Evolutionary conservation across 2,888 invertebrate genomes (phyloP).

Genomic region (Rhodophaea formosa): DNA sequence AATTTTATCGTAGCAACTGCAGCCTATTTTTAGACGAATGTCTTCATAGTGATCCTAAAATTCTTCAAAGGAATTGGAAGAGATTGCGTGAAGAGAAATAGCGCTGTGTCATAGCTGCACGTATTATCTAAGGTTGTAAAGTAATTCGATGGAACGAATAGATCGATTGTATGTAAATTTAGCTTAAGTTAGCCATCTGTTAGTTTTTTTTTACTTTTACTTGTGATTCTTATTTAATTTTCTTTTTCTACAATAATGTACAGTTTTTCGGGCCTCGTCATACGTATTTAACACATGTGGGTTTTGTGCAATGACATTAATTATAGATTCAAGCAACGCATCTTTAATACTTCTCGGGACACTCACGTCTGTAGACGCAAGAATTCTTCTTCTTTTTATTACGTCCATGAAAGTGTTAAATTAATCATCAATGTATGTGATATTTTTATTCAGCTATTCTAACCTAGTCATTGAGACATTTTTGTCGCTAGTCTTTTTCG

Average conservation of each 20-base stretch:
- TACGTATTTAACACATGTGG: constrained; percentile 46
- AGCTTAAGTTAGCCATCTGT: constrained; percentile 38
- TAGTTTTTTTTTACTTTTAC: constrained; percentile 33
- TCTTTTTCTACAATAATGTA: constrained; percentile 39
- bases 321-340: not conserved
- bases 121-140: constrained; percentile 34
- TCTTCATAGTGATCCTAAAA: constrained; percentile 49
- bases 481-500: constrained; percentile 47
- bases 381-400: no score
- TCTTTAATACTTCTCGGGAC: not conserved
- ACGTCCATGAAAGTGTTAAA: not conserved
- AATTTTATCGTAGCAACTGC: constrained; percentile 35
- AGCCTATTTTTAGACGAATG: constrained; percentile 29
- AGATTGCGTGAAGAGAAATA: constrained; percentile 43
- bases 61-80: constrained; percentile 54
- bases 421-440: constrained; percentile 40
- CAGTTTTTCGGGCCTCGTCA: constrained; percentile 42
- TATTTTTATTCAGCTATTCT: constrained; percentile 40
- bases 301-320: constrained; percentile 22
- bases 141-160: constrained; percentile 40
- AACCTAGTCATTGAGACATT: constrained; percentile 59
- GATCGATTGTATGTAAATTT: constrained; percentile 44
- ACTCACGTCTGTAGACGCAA: no score
- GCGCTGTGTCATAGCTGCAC: constrained; percentile 31
- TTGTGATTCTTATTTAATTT: constrained; percentile 37